Conservation (phyloP, 2,113 vertebrate genomes). For the Zapus hudsonius region DNA sequence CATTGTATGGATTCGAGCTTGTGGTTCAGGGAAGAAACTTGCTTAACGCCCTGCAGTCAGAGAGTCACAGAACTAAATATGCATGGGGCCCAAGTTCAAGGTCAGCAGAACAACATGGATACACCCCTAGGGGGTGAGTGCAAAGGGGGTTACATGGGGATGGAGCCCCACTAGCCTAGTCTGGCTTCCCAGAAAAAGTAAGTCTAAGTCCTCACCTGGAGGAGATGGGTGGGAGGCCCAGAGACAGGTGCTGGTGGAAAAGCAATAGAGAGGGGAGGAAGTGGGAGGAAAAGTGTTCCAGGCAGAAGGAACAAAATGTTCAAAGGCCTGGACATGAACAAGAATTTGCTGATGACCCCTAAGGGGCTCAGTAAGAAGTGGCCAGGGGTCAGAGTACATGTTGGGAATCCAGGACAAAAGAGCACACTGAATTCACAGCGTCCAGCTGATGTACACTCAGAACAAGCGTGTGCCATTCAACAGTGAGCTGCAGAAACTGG, state of each 20-base stretch:
- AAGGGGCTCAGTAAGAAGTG: neutral
- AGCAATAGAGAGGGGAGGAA: no score
- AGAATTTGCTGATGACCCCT: neutral
- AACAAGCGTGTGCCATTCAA: neutral
- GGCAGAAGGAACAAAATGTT: neutral
- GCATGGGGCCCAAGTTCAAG: neutral
- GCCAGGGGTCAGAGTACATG: no score
- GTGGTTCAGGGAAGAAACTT: neutral
- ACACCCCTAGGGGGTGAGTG: rapidly evolving
- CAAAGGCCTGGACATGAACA: neutral
- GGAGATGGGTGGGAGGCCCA: neutral
- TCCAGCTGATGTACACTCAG: neutral
- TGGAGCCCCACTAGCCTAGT: rapidly evolving
- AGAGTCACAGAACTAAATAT: neutral
- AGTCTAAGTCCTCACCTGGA: neutral
- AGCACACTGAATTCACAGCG: neutral
- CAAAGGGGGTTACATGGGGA: neutral
- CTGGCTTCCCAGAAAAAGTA: neutral
- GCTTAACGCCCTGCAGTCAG: neutral
- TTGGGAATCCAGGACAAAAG: neutral
- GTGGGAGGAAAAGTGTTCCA: neutral
- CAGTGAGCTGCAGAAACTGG: neutral
- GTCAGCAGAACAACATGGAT: neutral
- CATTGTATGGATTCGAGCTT: neutral
- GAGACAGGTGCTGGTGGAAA: neutral